Percentiles rank a stretch among this genome's conserved stretches.
Conservation (phyloP, 2,113 vertebrate species). For the Peucedramus taeniatus region DNA sequence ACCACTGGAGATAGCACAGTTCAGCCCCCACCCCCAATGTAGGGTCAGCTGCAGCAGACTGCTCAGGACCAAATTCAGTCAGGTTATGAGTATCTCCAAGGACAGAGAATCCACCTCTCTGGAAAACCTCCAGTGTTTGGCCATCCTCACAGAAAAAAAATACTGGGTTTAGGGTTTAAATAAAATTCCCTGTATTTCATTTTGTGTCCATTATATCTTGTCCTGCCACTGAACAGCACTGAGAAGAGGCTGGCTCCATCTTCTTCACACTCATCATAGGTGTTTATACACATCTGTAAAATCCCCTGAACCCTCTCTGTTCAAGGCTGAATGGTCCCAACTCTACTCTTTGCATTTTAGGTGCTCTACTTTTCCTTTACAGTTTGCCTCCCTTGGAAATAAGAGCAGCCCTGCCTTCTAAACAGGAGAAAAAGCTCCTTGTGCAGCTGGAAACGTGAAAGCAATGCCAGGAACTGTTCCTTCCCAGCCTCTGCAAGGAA, state of each 20-base stretch:
- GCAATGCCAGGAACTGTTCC: background rate
- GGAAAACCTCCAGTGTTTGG: background rate
- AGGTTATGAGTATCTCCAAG: background rate
- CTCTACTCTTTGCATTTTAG: background rate
- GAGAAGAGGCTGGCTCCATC: background rate
- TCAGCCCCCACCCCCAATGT: accelerated
- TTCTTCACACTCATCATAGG: background rate
- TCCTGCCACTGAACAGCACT: background rate
- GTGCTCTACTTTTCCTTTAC: background rate
- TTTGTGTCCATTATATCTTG: background rate
- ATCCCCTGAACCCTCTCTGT: background rate
- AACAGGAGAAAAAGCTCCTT: background rate
- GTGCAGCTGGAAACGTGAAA: background rate
- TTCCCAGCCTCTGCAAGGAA: background rate
- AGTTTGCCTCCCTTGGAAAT: background rate
- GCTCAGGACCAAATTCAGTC: background rate
- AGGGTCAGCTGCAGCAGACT: background rate
- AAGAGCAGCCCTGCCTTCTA: background rate
- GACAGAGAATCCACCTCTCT: background rate
- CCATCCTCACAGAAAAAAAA: background rate
- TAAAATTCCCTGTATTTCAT: background rate
- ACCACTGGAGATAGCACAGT: background rate
- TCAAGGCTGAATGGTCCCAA: background rate
- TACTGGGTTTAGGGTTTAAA: background rate
- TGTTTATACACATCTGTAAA: background rate